A percentile compares a stretch with the other conserved stretches of the same genome.
Evolutionary conservation across 1,140 invertebrate genomes (phyloP).

Genomic region (Apis florea): DNA sequence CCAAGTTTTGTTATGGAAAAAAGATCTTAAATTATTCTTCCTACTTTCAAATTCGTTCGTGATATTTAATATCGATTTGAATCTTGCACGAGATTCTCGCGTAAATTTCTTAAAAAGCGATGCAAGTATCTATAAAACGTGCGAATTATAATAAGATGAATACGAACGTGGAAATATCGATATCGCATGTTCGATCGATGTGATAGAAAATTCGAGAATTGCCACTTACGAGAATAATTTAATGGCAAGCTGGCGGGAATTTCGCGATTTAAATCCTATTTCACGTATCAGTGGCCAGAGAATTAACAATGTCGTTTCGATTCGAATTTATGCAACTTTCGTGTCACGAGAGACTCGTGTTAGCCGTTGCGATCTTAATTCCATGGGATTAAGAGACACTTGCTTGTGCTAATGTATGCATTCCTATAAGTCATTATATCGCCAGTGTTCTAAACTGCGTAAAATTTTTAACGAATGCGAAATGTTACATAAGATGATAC

Average conservation of each 20-base stretch:
- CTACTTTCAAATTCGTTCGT: neutral
- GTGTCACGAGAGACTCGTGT: neutral
- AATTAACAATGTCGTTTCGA: conserved; percentile 16
- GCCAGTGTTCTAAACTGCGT: neutral
- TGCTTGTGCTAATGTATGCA: no score
- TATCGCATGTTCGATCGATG: neutral
- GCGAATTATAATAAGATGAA: neutral
- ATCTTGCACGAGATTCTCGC: neutral
- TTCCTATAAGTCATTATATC: neutral
- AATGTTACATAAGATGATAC: no score
- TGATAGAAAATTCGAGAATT: conserved; percentile 4
- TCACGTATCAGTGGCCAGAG: neutral
- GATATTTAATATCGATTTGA: neutral
- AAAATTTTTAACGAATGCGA: no score
- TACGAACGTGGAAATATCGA: neutral
- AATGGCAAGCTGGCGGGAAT: neutral
- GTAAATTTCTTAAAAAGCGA: no score
- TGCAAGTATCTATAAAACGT: neutral
- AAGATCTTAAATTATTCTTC: neutral
- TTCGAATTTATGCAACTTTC: conserved; percentile 10
- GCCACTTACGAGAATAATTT: conserved; percentile 1
- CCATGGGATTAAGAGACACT: neutral
- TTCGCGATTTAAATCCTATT: conserved; percentile 25
- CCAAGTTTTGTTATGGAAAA: neutral
- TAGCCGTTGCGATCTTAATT: conserved; percentile 17